Evolutionary conservation across 2,797 vertebrate genomes (phyloP).

Genomic region (Bryconaethiops microstoma): DNA sequence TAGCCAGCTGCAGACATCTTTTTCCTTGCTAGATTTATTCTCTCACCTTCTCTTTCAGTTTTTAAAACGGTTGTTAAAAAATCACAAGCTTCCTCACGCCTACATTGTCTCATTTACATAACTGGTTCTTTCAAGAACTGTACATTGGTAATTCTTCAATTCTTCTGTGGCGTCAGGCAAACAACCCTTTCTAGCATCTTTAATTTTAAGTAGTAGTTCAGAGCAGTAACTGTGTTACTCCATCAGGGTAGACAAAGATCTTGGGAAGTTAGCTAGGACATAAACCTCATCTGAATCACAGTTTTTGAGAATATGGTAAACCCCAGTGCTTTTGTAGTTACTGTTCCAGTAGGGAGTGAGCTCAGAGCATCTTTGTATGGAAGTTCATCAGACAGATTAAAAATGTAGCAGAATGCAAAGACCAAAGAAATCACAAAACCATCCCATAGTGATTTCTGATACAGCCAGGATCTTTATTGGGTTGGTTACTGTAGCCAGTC

Average conservation of each 20-base stretch:
- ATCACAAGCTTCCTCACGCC: too few relatives aligned
- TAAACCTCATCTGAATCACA: background rate
- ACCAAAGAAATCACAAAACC: background rate
- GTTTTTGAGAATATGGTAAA: background rate
- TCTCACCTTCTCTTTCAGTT: too few relatives aligned
- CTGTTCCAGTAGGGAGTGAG: background rate
- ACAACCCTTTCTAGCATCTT: too few relatives aligned
- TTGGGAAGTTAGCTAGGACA: background rate
- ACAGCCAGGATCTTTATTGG: background rate
- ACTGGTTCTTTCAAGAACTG: too few relatives aligned
- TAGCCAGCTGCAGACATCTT: too few relatives aligned
- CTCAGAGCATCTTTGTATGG: background rate
- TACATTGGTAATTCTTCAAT: too few relatives aligned
- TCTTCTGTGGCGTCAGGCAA: too few relatives aligned
- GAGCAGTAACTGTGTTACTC: background rate
- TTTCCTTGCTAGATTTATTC: too few relatives aligned
- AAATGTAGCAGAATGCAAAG: background rate
- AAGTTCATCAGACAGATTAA: background rate
- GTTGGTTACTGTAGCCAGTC: conserved; percentile 5
- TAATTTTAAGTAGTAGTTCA: too few relatives aligned
- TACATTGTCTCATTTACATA: too few relatives aligned
- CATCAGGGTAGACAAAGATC: background rate
- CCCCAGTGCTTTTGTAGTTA: background rate
- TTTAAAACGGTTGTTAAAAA: too few relatives aligned
- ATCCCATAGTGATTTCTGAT: background rate